These are phyloP conservation scores for Corythucha ciliata DNA, from an alignment of 2,888 invertebrate species.

Conservation along the genomic window DNA sequence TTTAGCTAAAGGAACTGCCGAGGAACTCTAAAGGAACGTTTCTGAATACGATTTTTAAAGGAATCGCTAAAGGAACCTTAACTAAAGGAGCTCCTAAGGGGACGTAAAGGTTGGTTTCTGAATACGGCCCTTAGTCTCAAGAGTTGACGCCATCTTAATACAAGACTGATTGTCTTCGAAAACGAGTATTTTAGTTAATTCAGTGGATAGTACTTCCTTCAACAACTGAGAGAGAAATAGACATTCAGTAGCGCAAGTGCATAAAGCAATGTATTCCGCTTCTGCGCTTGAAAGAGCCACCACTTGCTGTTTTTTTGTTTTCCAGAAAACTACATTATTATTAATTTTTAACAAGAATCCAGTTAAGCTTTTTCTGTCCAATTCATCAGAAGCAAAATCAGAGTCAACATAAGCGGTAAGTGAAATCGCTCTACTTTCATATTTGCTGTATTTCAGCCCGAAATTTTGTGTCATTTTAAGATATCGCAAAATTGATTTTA, in stretches of 20 bases:
- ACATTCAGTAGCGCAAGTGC: conserved; percentile 6
- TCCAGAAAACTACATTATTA: conserved; percentile 18
- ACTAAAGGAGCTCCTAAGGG: no score
- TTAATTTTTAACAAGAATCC: conserved; percentile 20
- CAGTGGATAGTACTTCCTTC: not conserved
- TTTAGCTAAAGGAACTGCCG: no score
- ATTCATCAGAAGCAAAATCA: conserved; percentile 12
- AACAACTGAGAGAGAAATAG: conserved; percentile 2
- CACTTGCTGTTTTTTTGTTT: conserved; percentile 6
- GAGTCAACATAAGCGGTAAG: conserved; percentile 7
- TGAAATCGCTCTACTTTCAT: not conserved
- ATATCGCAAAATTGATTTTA: conserved; percentile 16
- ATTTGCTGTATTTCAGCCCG: conserved; percentile 8
- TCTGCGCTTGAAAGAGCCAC: conserved; percentile 11
- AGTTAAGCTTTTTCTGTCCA: conserved; percentile 9
- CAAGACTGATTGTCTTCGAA: conserved; percentile 15
- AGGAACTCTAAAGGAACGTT: no score
- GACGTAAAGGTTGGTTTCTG: no score
- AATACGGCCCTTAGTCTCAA: conserved; percentile 14
- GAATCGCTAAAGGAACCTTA: no score
- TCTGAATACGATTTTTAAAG: no score
- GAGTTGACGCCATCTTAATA: conserved; percentile 11
- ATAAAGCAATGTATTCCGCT: conserved; percentile 15
- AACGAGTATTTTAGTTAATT: conserved; percentile 1
- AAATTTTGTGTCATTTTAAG: conserved; percentile 2